Base-by-base conservation (phyloP, 1,140 invertebrate genomes). In the Apis dorsata region DNA sequence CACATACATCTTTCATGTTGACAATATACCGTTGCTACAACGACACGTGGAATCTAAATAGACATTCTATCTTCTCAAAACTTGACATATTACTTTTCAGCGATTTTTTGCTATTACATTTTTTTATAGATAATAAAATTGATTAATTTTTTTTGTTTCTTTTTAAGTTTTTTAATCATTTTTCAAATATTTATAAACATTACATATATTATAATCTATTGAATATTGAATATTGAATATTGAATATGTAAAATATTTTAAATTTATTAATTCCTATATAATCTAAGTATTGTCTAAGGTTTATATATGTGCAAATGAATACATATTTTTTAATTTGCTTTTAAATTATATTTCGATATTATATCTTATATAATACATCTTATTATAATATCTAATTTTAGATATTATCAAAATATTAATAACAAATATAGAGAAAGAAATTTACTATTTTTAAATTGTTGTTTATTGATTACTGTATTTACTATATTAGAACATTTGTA, bases 1-100 rank as follows among this genome's bases (percentile, higher is more conserved):
- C 34, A 44, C 34, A 44, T 3, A 44, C 17, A 49, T 68, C 77
- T 59, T 34, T 51, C 19, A 19, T 79, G 65, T 83, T 75, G 57
- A 63, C 19, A 53, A 49, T 73, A 72, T 72, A 53, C 34, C 21
- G 44, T 44, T 55, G 11, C 49, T 68, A 62, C 28, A 74, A n/a
- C 53, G 62, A 74, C 62, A 78, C 73, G 65, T 78, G 65, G 13
- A 53, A 15, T 49, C 10, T n/a, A 28, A 44, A n/a, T 24, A 28
- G 12, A 57, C 17, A 7, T 57, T 49, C 51, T 68, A 13, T 34
- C 28, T 2, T 9, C 1, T 12, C 12, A 11, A 69, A 49, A 10
- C 21, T 8, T n/a, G 13, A 34, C 8, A 4, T 3, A 19, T 44
- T 5, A 12, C 4, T 28, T 44, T 57, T 60, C 34, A 63, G 9